Evolutionary conservation across 2,888 invertebrate genomes (phyloP).

Genomic region (Azorinus chamasolen): DNA sequence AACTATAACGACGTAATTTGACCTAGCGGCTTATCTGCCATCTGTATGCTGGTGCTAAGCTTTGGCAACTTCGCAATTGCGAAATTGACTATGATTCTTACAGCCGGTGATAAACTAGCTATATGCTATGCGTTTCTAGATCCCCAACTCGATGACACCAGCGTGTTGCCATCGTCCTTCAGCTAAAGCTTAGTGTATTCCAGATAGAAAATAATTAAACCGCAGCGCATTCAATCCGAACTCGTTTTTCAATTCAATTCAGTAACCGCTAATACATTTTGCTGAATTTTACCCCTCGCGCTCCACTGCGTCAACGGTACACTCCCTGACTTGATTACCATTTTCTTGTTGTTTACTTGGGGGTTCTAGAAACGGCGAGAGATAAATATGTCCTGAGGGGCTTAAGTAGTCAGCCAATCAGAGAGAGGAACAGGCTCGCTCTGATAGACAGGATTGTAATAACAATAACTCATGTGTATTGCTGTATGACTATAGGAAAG

Average conservation of each 20-base stretch:
- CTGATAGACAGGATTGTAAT: conserved; percentile 71
- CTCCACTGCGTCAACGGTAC: conserved; percentile 44
- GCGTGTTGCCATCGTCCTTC: conserved; percentile 23
- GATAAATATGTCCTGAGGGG: conserved; percentile 71
- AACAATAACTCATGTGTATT: conserved; percentile 72
- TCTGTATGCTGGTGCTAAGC: conserved; percentile 14
- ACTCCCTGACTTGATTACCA: conserved; percentile 53
- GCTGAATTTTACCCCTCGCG: conserved; percentile 37
- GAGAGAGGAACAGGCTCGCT: conserved; percentile 49
- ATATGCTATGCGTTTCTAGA: conserved; percentile 56
- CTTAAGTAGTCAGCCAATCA: conserved; percentile 63
- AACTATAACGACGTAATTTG: no score
- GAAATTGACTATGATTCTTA: conserved; percentile 15
- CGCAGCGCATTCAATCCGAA: conserved; percentile 32
- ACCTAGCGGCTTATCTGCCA: background rate
- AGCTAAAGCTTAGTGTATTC: conserved; percentile 15
- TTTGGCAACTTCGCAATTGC: conserved; percentile 19
- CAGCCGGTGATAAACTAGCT: conserved; percentile 44
- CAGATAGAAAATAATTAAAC: conserved; percentile 50
- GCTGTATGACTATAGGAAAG: conserved; percentile 50
- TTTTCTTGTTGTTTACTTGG: conserved; percentile 69
- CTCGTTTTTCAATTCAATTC: conserved; percentile 46
- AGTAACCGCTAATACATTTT: conserved; percentile 42
- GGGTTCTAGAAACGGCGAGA: conserved; percentile 68
- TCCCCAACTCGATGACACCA: conserved; percentile 35